These are phyloP conservation scores for Pocillopora grandis DNA, from an alignment of 92 coral and sea anemone genomes.

Conservation along the genomic window DNA sequence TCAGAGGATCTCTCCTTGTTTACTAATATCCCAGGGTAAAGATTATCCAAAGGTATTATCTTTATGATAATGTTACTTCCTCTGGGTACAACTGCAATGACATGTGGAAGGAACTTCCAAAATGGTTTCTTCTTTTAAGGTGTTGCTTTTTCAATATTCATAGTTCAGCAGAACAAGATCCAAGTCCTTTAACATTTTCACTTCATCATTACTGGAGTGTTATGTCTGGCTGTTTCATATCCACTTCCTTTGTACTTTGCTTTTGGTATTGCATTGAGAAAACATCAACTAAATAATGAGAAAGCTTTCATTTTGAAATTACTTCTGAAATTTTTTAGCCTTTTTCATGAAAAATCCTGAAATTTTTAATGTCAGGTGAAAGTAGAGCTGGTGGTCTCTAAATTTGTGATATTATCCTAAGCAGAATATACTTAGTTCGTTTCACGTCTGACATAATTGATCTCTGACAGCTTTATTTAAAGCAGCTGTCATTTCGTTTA, in stretches of 20 bases:
- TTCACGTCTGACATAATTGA: neutral
- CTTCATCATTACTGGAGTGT: neutral
- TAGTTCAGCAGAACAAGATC: neutral
- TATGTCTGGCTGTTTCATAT: neutral
- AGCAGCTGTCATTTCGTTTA: constrained; percentile 5
- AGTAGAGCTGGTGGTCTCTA: constrained; percentile 4
- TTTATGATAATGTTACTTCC: constrained; percentile 13
- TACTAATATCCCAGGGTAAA: constrained; percentile 5
- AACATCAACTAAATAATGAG: neutral
- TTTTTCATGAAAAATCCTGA: neutral
- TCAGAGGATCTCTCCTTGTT: neutral
- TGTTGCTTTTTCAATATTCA: neutral
- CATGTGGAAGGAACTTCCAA: neutral
- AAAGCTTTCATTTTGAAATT: neutral
- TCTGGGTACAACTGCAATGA: neutral
- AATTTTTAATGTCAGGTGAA: neutral
- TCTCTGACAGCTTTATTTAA: constrained; percentile 17
- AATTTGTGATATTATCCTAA: neutral
- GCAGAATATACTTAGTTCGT: constrained; percentile 25
- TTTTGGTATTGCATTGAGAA: no score
- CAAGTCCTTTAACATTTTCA: neutral
- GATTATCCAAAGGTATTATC: constrained; percentile 18
- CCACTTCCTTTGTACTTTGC: neutral
- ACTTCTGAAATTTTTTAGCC: neutral
- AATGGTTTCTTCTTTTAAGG: neutral